These are phyloP conservation scores for Lophotis ruficrista DNA, from an alignment of 2,113 vertebrate genomes.

Conservation along the genomic window DNA sequence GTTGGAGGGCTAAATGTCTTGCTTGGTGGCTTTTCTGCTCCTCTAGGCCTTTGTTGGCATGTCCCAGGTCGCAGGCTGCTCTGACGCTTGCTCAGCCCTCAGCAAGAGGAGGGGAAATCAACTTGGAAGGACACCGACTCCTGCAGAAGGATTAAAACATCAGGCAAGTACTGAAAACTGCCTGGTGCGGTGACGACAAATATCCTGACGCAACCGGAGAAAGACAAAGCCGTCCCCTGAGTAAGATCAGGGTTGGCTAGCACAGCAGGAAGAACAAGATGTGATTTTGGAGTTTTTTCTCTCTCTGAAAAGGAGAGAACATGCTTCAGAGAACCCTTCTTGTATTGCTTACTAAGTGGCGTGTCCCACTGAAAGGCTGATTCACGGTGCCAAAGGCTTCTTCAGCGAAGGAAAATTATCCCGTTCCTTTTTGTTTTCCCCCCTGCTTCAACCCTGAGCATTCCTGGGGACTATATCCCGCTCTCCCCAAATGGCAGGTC, in stretches of 20 bases:
- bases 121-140: fast-evolving
- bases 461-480: neutral
- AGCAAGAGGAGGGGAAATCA: neutral
- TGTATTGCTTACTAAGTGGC: neutral
- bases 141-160: neutral
- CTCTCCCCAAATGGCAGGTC: too few relatives aligned
- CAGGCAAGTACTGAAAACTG: neutral
- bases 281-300: neutral
- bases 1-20: neutral
- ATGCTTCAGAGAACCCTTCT: neutral
- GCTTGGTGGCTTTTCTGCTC: neutral
- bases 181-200: neutral
- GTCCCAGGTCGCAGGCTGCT: neutral
- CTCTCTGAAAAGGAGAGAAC: neutral
- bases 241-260: neutral
- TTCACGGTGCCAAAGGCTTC: neutral
- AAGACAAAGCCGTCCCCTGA: fast-evolving
- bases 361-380: neutral
- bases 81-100: neutral
- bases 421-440: neutral
- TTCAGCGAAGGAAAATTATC: neutral
- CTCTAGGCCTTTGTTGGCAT: fast-evolving
- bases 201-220: neutral
- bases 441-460: neutral
- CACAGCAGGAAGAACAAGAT: neutral